Base-by-base conservation (phyloP, 2,797 vertebrate species). In the Amblyraja radiata region DNA sequence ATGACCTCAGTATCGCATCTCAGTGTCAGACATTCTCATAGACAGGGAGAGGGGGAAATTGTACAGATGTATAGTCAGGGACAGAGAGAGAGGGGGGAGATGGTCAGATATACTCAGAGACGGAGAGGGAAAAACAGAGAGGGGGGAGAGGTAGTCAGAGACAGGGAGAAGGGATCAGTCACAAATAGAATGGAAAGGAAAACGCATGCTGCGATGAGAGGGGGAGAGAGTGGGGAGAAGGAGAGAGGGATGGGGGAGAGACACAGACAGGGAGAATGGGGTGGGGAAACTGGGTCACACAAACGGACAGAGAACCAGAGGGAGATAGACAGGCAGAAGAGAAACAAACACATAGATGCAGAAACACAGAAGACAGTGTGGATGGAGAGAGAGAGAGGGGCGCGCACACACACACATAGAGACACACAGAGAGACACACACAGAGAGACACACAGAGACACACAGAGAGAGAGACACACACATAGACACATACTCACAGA, bases 181-280 rank as follows among this genome's bases (percentile, higher is more conserved):
- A 1, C 32, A 32, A 32, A 32, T 32, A 32, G 32, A 32, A 32
- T 32, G 32, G 32, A 32, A 32, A 32, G 32, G 32, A 32, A 32
- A 32, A 32, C 1, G 32, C 32, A 32, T 1, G 32, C 32, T 32
- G 32, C 32, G 32, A 32, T 32, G 32, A 32, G 90, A 58, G 13
- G 18, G 68, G 14, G 68, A 73, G 68, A 71, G 14, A 73, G 16
- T 32, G 21, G 68, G 68, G 63, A 6, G 6, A 73, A 28, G 32
- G 6, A 93, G 83, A 54, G 18, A 28, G 79, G 32, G 32, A 32
- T 32, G 32, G 32, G 32, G 32, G 32, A 32, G 32, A 32, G 0
- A 84, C 18, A 46, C 61, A 93, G 39, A 68, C 94, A 94, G 94
- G 58, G 93, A 93, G 94, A 95, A 93, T 93, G 93, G 94, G 25